These are phyloP conservation scores for Meteorus sp. DNA, from an alignment of 1,140 invertebrate genomes.

Conservation along the genomic window DNA sequence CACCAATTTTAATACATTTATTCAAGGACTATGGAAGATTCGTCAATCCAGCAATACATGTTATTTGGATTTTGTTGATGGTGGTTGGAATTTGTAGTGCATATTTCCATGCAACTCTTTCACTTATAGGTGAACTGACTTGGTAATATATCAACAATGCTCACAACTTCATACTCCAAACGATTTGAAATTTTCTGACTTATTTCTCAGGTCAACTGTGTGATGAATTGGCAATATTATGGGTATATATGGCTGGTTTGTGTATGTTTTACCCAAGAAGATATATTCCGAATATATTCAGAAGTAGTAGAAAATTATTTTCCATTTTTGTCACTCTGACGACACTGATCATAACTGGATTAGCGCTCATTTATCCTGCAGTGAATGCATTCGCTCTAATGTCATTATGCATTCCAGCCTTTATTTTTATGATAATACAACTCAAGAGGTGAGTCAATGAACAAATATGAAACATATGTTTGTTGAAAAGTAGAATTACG, in stretches of 20 bases:
- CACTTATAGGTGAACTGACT: constrained; percentile 74
- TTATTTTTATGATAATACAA: constrained; percentile 68
- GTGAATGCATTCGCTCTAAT: constrained; percentile 80
- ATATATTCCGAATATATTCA: constrained; percentile 69
- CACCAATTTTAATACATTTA: constrained; percentile 74
- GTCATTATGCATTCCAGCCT: constrained; percentile 70
- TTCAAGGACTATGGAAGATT: constrained; percentile 75
- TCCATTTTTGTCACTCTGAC: constrained; percentile 62
- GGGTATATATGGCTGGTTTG: constrained; percentile 77
- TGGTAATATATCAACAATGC: no score
- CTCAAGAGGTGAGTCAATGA: constrained; percentile 60
- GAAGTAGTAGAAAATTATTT: constrained; percentile 65
- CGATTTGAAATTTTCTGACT: no score
- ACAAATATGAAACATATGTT: neutral
- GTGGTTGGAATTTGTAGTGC: constrained; percentile 78
- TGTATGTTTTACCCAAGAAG: constrained; percentile 73
- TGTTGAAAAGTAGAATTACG: neutral
- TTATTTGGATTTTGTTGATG: constrained; percentile 76
- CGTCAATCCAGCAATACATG: constrained; percentile 74
- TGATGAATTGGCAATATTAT: constrained; percentile 79
- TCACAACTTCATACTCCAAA: no score
- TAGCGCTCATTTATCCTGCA: constrained; percentile 72
- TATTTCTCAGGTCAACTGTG: constrained; percentile 66
- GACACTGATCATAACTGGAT: constrained; percentile 66
- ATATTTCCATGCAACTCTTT: constrained; percentile 82